These are phyloP conservation scores for Euphonia xanthogaster DNA, from an alignment of 2,797 vertebrate species.

Conservation along the genomic window DNA sequence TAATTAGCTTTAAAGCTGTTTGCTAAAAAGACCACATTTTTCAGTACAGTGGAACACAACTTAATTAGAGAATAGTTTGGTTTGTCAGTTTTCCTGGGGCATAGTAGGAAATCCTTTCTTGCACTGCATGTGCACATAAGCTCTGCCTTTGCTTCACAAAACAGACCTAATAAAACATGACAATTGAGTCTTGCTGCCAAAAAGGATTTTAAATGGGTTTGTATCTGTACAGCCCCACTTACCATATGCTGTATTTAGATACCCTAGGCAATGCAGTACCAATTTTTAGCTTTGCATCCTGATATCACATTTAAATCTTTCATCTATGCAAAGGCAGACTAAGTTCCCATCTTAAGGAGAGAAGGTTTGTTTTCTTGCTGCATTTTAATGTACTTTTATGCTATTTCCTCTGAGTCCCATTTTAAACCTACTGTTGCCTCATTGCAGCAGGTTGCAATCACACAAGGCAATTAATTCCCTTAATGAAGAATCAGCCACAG, in stretches of 20 bases:
- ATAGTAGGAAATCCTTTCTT: conserved; percentile 64
- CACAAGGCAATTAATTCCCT: neutral
- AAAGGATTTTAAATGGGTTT: conserved; percentile 41
- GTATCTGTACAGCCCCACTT: conserved; percentile 12
- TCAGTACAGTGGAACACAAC: conserved; percentile 35
- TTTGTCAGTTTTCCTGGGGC: conserved; percentile 67
- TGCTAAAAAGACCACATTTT: conserved; percentile 18
- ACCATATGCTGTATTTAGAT: conserved; percentile 44
- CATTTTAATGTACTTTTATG: neutral
- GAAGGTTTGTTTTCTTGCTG: neutral
- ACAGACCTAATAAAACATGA: conserved; percentile 58
- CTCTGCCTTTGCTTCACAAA: conserved; percentile 57
- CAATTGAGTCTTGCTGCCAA: conserved; percentile 46
- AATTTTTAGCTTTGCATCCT: conserved; percentile 9
- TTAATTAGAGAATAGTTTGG: conserved; percentile 51
- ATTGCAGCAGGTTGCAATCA: neutral
- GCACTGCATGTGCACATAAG: conserved; percentile 26
- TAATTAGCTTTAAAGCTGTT: conserved; percentile 35
- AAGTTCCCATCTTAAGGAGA: neutral
- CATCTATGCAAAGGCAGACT: neutral
- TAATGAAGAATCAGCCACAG: neutral
- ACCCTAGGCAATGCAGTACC: conserved; percentile 12
- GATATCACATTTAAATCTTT: neutral
- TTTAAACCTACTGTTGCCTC: neutral
- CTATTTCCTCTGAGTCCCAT: neutral